Base-by-base conservation (phyloP, 2,113 vertebrate species). In the Cebidichthys violaceus region DNA sequence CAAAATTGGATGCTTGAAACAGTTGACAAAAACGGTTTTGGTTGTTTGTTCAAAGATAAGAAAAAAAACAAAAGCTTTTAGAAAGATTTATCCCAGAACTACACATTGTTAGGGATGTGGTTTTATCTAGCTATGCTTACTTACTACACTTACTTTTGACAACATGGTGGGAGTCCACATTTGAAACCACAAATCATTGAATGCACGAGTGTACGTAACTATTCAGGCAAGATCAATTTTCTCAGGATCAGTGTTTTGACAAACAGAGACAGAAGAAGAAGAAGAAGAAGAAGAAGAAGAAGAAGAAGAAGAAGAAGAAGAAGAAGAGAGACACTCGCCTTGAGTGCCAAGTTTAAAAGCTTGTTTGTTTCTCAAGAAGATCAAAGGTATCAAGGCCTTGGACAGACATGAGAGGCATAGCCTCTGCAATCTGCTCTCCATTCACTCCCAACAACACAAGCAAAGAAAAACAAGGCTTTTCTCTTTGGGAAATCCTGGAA, bases 351-450 rank as follows among this genome's bases (percentile, higher is more conserved):
- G 85, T 89, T 92, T 86, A 94, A 93, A 93, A 93, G 93, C 90
- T 81, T 93, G 90, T 92, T 94, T 92, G 93, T 90, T 91, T 93
- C 90, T 91, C 79, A 87, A 88, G 89, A 85, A 92, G 92, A 95
- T 95, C 95, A 95, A 93, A 94, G 92, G 90, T 89, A 86, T 85
- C 24, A 52, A 88, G 88, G 87, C 89, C 91, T 94, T 95, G 94
- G 95, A 93, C 82, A 87, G 93, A 93, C 92, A 94, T 95, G 90
- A 94, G 94, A 93, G 83, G 73, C 75, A 47, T 77, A 79, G 78
- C 84, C 87, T 83, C 86, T 86, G 86, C 90, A 94, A 93, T 93
- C 92, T 94, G 93, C 82, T 93, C 88, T 83, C 85, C 86, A 91
- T 87, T 94, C 93, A 87, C 81, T 90, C 88, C 87, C 82, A 84